A percentile compares a stretch with the other conserved stretches of the same genome.
Conservation (phyloP, 1,140 invertebrate species). For the Glomeris maerens region DNA sequence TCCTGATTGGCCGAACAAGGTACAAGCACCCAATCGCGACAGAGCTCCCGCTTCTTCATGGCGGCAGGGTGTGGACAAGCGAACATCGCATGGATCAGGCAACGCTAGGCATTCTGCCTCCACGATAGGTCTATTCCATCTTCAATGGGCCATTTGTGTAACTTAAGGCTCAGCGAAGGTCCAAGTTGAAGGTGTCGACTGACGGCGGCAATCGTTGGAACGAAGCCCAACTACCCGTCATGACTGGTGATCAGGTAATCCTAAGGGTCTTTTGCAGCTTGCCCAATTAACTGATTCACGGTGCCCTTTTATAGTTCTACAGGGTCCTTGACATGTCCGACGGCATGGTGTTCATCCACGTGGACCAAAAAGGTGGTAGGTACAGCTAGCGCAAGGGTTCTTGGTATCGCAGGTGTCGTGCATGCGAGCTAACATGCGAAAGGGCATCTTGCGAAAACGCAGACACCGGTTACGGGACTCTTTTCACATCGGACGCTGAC, state of each 20-base stretch:
- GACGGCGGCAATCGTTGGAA: neutral
- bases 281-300: neutral
- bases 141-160: neutral
- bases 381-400: too few species aligned
- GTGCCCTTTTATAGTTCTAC: slow-evolving; percentile 3
- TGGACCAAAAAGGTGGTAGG: slow-evolving; percentile 2
- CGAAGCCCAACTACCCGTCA: neutral
- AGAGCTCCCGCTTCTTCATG: too few species aligned
- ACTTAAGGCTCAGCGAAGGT: neutral
- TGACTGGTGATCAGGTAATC: neutral
- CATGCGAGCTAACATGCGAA: too few species aligned
- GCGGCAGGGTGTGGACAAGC: too few species aligned
- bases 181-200: neutral
- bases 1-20: too few species aligned
- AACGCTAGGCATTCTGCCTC: too few species aligned
- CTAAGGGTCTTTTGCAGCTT: neutral
- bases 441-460: too few species aligned
- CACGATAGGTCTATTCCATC: too few species aligned
- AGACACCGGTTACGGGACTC: slow-evolving; percentile 30
- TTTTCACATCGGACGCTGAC: slow-evolving; percentile 27
- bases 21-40: too few species aligned
- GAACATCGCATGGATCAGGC: too few species aligned
- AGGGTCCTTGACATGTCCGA: slow-evolving; percentile 7
- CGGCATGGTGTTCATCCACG: slow-evolving; percentile 8
- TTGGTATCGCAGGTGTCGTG: too few species aligned